Base-by-base conservation (phyloP, 30 jellyfish, hydroid and myxozoan genomes). In the Chrysaora quinquecirrha region DNA sequence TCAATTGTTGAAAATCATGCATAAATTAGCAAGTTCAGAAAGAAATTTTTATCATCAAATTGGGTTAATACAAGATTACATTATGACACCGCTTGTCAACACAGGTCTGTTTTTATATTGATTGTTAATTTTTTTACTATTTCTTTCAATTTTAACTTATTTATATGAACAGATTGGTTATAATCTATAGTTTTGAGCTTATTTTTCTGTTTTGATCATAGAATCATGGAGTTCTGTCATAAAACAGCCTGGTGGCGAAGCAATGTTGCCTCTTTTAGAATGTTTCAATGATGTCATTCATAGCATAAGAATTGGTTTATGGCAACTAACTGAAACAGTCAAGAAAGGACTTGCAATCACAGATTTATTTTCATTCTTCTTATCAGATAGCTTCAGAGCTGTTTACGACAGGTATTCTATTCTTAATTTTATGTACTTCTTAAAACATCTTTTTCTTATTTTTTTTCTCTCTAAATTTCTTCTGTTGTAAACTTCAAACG, bases 371-470 rank as follows among this genome's bases (percentile, higher is more conserved):
- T 95, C 99, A 9, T 95, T 83, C 82, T 70, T 95, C 31, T 71
- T 95, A 9, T 87, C 99, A 12, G 99, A 95, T 69, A 95, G 99
- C 54, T 88, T 95, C 65, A 49, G 97, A 29, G 96, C 96, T 16
- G 96, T 89, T 23, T 95, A 95, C 78, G 99, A 95, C 22, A 78
- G 99, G 99, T 78, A 54, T 33, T 94, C 3, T n/a, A 6, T 38
- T 6, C n/a, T n/a, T n/a, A n/a, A n/a, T n/a, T n/a, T n/a, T n/a
- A n/a, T n/a, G n/a, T n/a, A n/a, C n/a, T n/a, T n/a, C n/a, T n/a
- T n/a, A n/a, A n/a, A n/a, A n/a, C n/a, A n/a, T n/a, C n/a, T n/a
- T n/a, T n/a, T n/a, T n/a, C n/a, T n/a, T n/a, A n/a, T n/a, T n/a
- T n/a, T n/a, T n/a, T n/a, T n/a, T n/a, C n/a, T n/a, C n/a, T n/a